Evolutionary conservation across 2,113 vertebrate genomes (phyloP).

Genomic region (Sturnus vulgaris): DNA sequence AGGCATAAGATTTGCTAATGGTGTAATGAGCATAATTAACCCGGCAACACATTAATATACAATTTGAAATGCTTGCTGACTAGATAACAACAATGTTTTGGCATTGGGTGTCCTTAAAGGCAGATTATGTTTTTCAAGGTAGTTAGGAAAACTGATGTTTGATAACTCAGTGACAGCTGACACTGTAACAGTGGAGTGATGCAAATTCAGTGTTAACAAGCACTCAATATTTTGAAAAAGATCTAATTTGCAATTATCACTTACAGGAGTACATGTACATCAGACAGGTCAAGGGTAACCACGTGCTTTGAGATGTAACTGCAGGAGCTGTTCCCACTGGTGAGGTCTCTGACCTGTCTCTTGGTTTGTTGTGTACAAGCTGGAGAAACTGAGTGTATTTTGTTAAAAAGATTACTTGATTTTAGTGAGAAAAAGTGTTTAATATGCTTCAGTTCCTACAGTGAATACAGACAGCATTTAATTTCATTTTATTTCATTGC

Average conservation of each 20-base stretch:
- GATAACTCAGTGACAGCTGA: neutral
- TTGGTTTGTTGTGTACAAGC: neutral
- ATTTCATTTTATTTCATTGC: neutral
- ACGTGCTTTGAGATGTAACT: neutral
- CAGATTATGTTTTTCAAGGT: neutral
- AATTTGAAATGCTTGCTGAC: neutral
- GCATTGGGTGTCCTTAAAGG: neutral
- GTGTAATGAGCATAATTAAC: neutral
- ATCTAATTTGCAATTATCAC: neutral
- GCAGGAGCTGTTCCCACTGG: neutral
- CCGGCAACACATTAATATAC: neutral
- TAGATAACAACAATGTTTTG: neutral
- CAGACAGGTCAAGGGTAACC: neutral
- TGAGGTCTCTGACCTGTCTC: neutral
- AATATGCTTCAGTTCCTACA: neutral
- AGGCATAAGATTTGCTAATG: neutral
- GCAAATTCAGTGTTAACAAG: neutral
- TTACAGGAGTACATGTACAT: rapidly evolving
- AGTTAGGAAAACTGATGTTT: conserved; percentile 9
- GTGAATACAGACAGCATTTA: neutral
- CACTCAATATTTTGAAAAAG: neutral
- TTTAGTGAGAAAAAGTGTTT: neutral
- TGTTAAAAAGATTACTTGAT: neutral
- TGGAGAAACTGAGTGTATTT: neutral
- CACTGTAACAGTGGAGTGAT: neutral